These are phyloP conservation scores for Drosophila melanocephala DNA, from an alignment of 2,888 invertebrate genomes.

Conservation along the genomic window DNA sequence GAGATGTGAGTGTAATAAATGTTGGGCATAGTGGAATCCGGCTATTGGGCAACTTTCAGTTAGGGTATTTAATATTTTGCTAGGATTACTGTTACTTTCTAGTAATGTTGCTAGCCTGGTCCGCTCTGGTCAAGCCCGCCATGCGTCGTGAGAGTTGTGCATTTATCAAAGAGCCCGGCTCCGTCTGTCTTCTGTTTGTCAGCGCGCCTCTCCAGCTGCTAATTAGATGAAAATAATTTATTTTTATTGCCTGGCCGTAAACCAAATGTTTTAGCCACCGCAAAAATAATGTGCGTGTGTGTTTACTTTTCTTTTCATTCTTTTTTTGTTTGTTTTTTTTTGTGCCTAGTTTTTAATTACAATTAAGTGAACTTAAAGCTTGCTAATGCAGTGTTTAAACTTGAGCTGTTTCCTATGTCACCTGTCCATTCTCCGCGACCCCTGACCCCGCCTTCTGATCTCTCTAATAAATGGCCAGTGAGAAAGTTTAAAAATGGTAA, in stretches of 20 bases:
- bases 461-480: constrained; percentile 41
- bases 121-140: constrained; percentile 14
- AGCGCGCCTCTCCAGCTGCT: constrained; percentile 48
- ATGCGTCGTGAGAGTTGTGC: constrained; percentile 47
- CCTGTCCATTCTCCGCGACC: constrained; percentile 27
- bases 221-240: constrained; percentile 73
- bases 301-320: neutral
- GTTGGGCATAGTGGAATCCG: neutral
- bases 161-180: constrained; percentile 46
- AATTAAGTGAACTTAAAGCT: constrained; percentile 56
- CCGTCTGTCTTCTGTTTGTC: constrained; percentile 20
- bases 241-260: constrained; percentile 65
- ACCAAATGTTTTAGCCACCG: constrained; percentile 55
- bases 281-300: constrained; percentile 40
- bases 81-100: neutral
- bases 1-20: neutral
- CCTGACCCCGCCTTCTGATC: neutral
- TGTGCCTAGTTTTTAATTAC: constrained; percentile 61
- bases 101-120: neutral
- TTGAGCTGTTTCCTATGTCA: constrained; percentile 38
- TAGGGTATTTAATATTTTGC: constrained; percentile 6
- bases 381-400: constrained; percentile 35
- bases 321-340: neutral
- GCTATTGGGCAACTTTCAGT: neutral
- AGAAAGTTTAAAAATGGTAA: constrained; percentile 51